Percentiles rank a stretch among this genome's conserved stretches.
Conservation (phyloP, 2,113 vertebrate species). For the Cynoglossus semilaevis region DNA sequence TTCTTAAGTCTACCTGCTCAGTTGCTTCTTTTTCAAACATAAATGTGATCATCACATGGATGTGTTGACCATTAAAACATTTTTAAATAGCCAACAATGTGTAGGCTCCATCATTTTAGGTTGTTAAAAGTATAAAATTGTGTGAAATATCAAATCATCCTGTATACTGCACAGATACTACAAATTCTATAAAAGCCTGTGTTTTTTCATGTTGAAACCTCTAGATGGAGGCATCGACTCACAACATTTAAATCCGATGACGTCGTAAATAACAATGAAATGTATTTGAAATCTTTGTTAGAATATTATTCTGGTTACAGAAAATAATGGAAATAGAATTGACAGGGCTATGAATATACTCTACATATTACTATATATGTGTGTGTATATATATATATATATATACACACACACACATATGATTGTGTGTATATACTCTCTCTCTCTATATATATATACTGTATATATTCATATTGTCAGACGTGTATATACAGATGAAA, state of each 20-base stretch:
- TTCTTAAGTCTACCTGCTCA: neutral
- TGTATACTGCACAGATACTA: neutral
- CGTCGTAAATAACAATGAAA: neutral
- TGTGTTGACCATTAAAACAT: neutral
- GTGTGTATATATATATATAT: too few species aligned
- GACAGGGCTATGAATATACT: neutral
- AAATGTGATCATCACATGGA: neutral
- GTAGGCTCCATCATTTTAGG: neutral
- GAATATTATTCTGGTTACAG: conserved; percentile 39
- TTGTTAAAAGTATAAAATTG: neutral
- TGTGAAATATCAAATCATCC: neutral
- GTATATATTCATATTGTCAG: too few species aligned
- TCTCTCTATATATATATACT: too few species aligned
- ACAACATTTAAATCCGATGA: too few species aligned
- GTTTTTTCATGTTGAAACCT: conserved; percentile 14
- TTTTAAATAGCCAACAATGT: neutral
- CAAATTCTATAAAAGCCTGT: neutral
- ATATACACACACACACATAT: too few species aligned
- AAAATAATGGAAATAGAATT: conserved; percentile 43
- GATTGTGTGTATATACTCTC: too few species aligned
- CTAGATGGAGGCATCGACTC: conserved; percentile 15
- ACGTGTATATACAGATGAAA: too few species aligned
- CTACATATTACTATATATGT: too few species aligned
- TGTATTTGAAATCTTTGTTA: conserved; percentile 1
- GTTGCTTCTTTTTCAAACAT: too few species aligned